Conservation (phyloP, 1,140 invertebrate genomes). For the Temnothorax nylanderi region DNA sequence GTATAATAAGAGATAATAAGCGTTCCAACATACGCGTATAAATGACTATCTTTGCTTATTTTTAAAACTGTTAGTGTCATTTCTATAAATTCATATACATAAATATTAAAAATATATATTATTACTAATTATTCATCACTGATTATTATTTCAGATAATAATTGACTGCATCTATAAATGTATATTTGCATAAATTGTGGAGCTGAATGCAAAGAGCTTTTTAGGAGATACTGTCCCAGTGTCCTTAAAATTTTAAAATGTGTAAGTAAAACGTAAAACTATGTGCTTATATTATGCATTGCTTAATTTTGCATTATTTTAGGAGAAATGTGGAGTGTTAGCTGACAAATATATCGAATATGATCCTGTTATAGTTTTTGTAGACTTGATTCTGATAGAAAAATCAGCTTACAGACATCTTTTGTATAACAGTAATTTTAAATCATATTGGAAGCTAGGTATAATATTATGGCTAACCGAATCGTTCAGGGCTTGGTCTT, state of each 20-base stretch:
- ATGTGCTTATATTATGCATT: neutral
- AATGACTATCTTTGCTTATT: neutral
- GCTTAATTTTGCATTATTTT: conserved; percentile 76
- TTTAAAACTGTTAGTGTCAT: neutral
- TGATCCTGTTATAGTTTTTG: conserved; percentile 93
- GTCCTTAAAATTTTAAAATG: conserved; percentile 91
- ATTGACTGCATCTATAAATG: conserved; percentile 70
- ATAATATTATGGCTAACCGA: conserved; percentile 81
- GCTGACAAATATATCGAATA: conserved; percentile 97
- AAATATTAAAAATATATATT: neutral
- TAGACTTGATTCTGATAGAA: conserved; percentile 93
- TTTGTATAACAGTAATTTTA: conserved; percentile 91
- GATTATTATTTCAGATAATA: conserved; percentile 46
- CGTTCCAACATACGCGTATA: neutral
- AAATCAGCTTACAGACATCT: conserved; percentile 93
- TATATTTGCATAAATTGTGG: conserved; percentile 90
- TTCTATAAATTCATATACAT: neutral
- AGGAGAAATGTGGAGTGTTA: conserved; percentile 90
- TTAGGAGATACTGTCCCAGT: conserved; percentile 89
- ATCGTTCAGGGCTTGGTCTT: conserved; percentile 80
- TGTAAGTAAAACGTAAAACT: conserved; percentile 85
- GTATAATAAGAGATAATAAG: neutral
- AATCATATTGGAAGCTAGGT: conserved; percentile 84
- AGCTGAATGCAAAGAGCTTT: conserved; percentile 87
- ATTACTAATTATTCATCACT: neutral